Evolutionary conservation across 1,140 invertebrate species (phyloP), one percentile per base, ranked within the genome.

Genomic region (Lutraria rhynchaena): DNA sequence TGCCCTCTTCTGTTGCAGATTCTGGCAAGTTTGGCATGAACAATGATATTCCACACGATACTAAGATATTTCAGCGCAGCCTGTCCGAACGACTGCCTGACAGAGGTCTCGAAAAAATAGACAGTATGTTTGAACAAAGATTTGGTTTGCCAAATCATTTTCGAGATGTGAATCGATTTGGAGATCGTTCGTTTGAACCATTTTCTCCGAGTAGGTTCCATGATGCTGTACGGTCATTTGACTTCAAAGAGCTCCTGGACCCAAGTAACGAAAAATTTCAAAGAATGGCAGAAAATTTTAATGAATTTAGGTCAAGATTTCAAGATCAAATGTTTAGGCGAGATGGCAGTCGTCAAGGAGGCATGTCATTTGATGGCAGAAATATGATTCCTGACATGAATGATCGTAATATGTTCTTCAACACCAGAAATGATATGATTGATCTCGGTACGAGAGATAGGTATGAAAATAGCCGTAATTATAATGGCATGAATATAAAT

Each of bases 251-350:
- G 5, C 41, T 77, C 19, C 63, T 77, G 17, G 75, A 77, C 44
- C 75, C 75, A 37, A 67, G 60, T 55, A 58, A 58, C 11, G 75
- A 77, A 55, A 77, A 65, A 44, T 77, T 77, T 55, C 75, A 77
- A 55, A 65, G 60, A 77, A 77, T 77, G 75, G 75, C 75, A 22
- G 75, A 77, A 65, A 77, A 77, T 67, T 77, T 77, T 51, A 60
- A 77, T 15, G 75, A 77, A 31, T 77, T 77, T 44, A 29, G 75
- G 17, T 77, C 75, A 19, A 58, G 75, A 55, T 77, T 77, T 44
- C 75, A 77, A 77, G 75, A 77, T 67, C 75, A 77, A 33, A 67
- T 77, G 75, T 65, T 77, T 31, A 41, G 75, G 0, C 44, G 75
- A 44, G 75, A 77, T 55, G 75, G 75, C 9, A 44, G 27, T 15